Conservation (phyloP, 2,888 invertebrate species). For the Perizoma flavofasciatum region DNA sequence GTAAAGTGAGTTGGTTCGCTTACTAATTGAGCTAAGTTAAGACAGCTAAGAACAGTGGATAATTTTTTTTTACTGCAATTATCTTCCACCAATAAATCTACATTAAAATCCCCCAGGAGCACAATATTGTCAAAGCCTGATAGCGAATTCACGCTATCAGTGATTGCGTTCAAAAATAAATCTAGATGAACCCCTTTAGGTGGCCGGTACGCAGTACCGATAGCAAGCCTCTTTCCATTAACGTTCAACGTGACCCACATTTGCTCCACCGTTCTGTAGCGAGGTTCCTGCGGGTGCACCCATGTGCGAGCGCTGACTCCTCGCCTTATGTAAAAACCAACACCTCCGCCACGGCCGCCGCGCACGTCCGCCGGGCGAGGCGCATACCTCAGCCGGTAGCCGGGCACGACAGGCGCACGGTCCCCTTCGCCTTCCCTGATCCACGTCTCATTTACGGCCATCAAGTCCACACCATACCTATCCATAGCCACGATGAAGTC, state of each 20-base stretch:
- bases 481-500: constrained; percentile 32
- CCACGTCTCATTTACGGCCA: constrained; percentile 43
- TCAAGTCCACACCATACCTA: constrained; percentile 26
- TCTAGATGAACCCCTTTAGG: constrained; percentile 26
- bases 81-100: not conserved
- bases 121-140: not conserved
- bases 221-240: constrained; percentile 16
- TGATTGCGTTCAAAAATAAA: constrained; percentile 25
- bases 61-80: not conserved
- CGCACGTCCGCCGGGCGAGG: constrained; percentile 22
- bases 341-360: constrained; percentile 30
- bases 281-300: constrained; percentile 4
- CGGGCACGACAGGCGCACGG: constrained; percentile 34
- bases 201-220: constrained; percentile 37
- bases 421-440: constrained; percentile 35
- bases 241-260: constrained; percentile 14
- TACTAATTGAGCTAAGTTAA: constrained; percentile 1
- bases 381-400: constrained; percentile 34
- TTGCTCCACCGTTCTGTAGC: constrained; percentile 9
- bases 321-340: constrained; percentile 33
- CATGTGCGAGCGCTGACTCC: constrained; percentile 4
- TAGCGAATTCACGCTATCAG: not conserved
- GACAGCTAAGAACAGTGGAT: not conserved
- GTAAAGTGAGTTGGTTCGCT: constrained; percentile 1
- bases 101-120: not conserved